Evolutionary conservation across 2,113 vertebrate genomes (phyloP).

Genomic region (Eubucco bourcierii): DNA sequence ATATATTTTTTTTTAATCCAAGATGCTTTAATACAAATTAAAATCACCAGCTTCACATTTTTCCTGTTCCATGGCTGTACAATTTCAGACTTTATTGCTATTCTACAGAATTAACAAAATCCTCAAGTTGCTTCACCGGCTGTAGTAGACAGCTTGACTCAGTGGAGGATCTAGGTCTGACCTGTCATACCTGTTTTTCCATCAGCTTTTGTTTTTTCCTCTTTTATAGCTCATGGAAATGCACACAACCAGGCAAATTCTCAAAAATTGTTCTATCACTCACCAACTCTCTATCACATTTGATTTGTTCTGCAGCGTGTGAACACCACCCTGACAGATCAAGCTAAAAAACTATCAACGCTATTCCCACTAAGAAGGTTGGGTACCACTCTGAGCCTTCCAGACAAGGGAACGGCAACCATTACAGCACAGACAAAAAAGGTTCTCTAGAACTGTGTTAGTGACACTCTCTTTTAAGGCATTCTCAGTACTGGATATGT

Average conservation of each 20-base stretch:
- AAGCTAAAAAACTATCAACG: not conserved
- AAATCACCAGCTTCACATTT: not conserved
- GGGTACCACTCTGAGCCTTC: not conserved
- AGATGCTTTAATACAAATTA: not conserved
- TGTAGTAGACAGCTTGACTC: not conserved
- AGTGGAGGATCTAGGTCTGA: not conserved
- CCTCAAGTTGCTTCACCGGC: not conserved
- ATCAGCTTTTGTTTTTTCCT: conserved; percentile 17
- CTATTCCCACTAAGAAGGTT: not conserved
- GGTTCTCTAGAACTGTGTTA: not conserved
- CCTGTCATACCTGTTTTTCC: not conserved
- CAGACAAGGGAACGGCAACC: not conserved
- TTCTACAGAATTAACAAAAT: not conserved
- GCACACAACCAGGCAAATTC: not conserved
- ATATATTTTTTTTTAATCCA: not conserved
- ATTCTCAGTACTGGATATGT: not conserved
- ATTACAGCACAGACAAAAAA: not conserved
- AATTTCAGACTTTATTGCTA: conserved; percentile 6
- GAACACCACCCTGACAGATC: not conserved
- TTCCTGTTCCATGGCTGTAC: not conserved
- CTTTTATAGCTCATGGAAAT: not conserved
- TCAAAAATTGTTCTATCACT: conserved; percentile 10
- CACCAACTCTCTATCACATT: not conserved
- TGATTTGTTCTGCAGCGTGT: not conserved
- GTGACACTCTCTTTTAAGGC: not conserved